Evolutionary conservation across 2,888 invertebrate species (phyloP), one percentile per base, ranked within the genome.

Genomic region (Hedychridium roseum): DNA sequence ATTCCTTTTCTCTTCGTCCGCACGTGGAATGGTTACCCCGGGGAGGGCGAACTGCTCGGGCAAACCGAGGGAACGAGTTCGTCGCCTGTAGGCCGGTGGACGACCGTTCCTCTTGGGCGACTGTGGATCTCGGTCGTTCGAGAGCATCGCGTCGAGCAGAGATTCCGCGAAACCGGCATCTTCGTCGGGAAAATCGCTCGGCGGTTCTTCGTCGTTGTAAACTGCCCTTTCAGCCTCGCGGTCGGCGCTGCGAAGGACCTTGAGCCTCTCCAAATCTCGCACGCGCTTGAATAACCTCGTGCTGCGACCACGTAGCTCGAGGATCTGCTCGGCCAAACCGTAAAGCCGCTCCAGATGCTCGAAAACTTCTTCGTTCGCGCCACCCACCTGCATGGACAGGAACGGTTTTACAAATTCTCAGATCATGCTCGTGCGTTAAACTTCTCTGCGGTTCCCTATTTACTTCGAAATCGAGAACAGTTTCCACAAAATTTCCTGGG

Each of bases 331-430:
- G 76, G 93, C 83, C 21, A 94, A 79, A 50, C 86, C 85, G 63
- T 92, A 86, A 4, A 94, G 81, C 63, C 89, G 89, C 60, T 91
- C 91, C 38, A 94, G 76, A 68, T 93, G 91, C 66, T 92, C 91
- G 53, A 94, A 83, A 0, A 88, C 85, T 60, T 88, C 86, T 7
- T 86, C 80, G 0, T 86, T n/a, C n/a, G n/a, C n/a, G n/a, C n/a
- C n/a, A n/a, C n/a, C n/a, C n/a, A n/a, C n/a, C n/a, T n/a, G n/a
- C n/a, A n/a, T n/a, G n/a, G n/a, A n/a, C n/a, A n/a, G n/a, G n/a
- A n/a, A n/a, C n/a, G n/a, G n/a, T n/a, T n/a, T n/a, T n/a, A n/a
- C n/a, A n/a, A n/a, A n/a, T n/a, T n/a, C n/a, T n/a, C n/a, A n/a
- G n/a, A n/a, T n/a, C n/a, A n/a, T n/a, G n/a, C n/a, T n/a, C n/a